phyloP scores from a whole-genome alignment of 2,113 vertebrate species.

The Rissa tridactyla region DNA sequence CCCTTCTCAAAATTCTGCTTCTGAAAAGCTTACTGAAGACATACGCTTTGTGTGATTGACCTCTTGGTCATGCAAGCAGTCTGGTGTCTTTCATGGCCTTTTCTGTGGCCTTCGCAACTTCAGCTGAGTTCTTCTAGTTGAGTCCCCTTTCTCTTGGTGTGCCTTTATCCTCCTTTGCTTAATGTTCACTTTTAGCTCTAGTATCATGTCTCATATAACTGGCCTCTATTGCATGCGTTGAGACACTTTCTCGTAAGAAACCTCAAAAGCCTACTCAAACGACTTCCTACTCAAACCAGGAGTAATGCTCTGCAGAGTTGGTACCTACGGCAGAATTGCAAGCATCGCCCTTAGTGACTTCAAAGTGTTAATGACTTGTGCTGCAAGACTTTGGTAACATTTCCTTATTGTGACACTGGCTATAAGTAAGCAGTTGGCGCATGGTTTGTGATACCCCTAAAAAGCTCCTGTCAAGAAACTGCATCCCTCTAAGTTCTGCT shows the following conservation, averaged over 20 bases:
- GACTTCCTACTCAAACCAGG: not conserved
- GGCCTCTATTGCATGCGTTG: not conserved
- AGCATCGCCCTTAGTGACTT: not conserved
- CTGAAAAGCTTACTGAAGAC: not conserved
- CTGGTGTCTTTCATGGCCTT: not conserved
- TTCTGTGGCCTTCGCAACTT: not conserved
- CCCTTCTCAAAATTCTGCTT: not conserved
- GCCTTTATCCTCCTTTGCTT: not conserved
- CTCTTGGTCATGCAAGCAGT: not conserved
- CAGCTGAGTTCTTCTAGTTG: not conserved
- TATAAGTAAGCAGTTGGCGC: not conserved
- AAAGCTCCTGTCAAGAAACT: not conserved
- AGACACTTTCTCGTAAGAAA: not conserved
- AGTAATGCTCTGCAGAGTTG: not conserved
- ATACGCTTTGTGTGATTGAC: not conserved
- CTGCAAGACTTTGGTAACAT: not conserved
- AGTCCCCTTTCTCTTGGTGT: not conserved
- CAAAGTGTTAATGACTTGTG: not conserved
- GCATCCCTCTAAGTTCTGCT: not conserved
- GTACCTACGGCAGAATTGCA: not conserved
- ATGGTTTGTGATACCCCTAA: not conserved
- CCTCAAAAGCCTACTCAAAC: not conserved
- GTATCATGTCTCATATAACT: fast-evolving
- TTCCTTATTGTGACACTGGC: not conserved
- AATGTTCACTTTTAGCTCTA: not conserved